Conservation (phyloP, 2,797 vertebrate species). For the Mormyrops boulengeri region DNA sequence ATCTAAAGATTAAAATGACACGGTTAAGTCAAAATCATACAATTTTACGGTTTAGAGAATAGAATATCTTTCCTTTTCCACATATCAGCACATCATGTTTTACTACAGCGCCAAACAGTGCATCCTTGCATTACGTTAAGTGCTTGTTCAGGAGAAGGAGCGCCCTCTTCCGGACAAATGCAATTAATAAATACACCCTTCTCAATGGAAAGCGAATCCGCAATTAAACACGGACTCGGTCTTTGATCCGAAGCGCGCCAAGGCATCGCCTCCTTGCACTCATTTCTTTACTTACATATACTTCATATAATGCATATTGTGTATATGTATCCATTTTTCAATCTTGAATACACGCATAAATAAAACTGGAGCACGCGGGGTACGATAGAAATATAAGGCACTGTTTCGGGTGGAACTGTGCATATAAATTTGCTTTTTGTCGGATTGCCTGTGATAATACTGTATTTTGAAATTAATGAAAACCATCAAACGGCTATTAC, state of each 20-base stretch:
- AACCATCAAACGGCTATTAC: background rate
- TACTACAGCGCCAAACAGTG: background rate
- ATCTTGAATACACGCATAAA: background rate
- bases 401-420: background rate
- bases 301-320: background rate
- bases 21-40: background rate
- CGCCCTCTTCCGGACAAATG: background rate
- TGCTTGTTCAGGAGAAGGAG: background rate
- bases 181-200: background rate
- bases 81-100: background rate
- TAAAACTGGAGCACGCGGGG: background rate
- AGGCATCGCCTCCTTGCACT: background rate
- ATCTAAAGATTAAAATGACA: background rate
- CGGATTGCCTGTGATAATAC: background rate
- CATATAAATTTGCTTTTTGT: background rate
- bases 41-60: background rate
- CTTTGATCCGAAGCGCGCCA: background rate
- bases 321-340: background rate
- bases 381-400: background rate
- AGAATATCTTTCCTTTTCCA: background rate
- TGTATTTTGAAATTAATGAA: background rate
- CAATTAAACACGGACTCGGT: background rate
- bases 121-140: background rate
- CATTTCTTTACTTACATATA: background rate
- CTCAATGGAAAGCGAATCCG: background rate